Conservation (phyloP, 92 coral and sea anemone genomes). For the Siderastrea radians region DNA sequence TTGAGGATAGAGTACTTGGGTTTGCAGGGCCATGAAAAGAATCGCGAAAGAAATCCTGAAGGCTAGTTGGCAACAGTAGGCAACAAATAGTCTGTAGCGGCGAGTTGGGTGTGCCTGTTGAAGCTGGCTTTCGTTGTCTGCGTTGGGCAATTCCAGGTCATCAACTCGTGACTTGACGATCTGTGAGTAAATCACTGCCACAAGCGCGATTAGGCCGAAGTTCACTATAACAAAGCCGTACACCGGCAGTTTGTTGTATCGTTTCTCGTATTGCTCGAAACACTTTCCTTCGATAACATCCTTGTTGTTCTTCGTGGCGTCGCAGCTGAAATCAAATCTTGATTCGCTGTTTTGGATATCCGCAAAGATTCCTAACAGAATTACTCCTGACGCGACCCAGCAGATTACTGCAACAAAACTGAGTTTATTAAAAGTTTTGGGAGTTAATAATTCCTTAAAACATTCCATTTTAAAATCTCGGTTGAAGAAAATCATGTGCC, state of each 20-base stretch:
- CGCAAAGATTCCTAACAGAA: neutral
- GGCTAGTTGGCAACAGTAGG: conserved; percentile 11
- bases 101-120: neutral
- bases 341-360: conserved; percentile 14
- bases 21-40: neutral
- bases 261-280: conserved; percentile 13
- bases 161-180: conserved; percentile 14
- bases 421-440: too few species aligned
- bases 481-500: too few species aligned
- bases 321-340: conserved; percentile 27
- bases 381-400: neutral
- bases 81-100: neutral
- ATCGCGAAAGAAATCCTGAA: neutral
- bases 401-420: too few species aligned
- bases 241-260: neutral
- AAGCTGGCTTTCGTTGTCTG: neutral
- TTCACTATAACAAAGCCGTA: conserved; percentile 32
- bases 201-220: neutral
- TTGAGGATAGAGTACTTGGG: neutral
- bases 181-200: conserved; percentile 15
- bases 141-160: neutral
- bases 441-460: too few species aligned
- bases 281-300: conserved; percentile 30
- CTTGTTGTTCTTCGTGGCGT: neutral
- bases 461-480: too few species aligned